A percentile compares a stretch with the other conserved stretches of the same genome.
Conservation (phyloP, 2,888 invertebrate species). For the Autographa gamma region DNA sequence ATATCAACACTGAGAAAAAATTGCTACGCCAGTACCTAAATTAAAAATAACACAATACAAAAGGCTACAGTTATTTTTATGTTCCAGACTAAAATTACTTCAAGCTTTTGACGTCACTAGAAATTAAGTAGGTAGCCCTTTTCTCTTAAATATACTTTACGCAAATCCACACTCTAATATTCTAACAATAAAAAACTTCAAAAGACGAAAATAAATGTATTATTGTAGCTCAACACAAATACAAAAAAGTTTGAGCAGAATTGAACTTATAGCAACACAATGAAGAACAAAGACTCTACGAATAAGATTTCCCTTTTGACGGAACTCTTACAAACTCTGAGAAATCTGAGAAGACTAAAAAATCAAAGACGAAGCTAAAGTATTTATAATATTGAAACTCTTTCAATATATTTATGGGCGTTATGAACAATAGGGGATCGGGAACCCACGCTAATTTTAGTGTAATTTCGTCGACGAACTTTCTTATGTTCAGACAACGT, state of each 20-base stretch:
- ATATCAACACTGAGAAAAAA: too few relatives aligned
- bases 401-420: slow-evolving; percentile 28
- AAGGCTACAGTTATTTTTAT: neutral
- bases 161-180: neutral
- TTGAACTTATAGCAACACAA: slow-evolving; percentile 15
- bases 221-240: slow-evolving; percentile 2
- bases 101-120: neutral
- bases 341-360: neutral
- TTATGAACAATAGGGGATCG: slow-evolving; percentile 32
- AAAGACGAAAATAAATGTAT: neutral
- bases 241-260: slow-evolving; percentile 17
- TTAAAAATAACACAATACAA: neutral
- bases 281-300: slow-evolving; percentile 11
- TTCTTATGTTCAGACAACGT: too few relatives aligned
- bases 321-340: slow-evolving; percentile 26
- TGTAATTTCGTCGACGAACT: neutral
- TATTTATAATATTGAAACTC: slow-evolving; percentile 9
- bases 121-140: slow-evolving; percentile 1
- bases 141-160: neutral
- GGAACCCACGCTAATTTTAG: neutral
- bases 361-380: slow-evolving; percentile 7
- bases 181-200: slow-evolving; percentile 2
- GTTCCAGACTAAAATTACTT: neutral
- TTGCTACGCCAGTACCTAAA: too few relatives aligned
- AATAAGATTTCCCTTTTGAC: slow-evolving; percentile 20